Percentiles rank a stretch among this genome's conserved stretches.
These are phyloP conservation scores for Dipodomys merriami DNA, from an alignment of 2,113 vertebrate genomes.

Conservation along the genomic window DNA sequence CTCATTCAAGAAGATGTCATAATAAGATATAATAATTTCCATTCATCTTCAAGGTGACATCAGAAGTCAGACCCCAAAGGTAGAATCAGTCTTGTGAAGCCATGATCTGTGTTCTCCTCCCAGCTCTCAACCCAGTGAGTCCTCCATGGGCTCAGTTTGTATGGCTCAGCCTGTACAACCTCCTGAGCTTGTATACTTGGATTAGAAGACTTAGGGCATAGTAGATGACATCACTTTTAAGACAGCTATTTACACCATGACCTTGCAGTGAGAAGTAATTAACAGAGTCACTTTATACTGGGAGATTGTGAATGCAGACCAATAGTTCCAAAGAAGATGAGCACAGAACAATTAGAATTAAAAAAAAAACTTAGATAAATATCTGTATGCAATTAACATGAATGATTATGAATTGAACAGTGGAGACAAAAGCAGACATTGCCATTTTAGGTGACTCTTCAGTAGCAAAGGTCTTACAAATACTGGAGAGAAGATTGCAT, in stretches of 20 bases:
- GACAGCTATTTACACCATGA: neutral
- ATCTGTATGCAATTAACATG: neutral
- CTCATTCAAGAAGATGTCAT: no score
- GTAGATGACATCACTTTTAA: fast-evolving
- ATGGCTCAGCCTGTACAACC: fast-evolving
- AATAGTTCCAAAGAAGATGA: neutral
- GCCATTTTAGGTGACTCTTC: fast-evolving
- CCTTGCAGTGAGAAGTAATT: no score
- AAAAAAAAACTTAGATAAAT: neutral
- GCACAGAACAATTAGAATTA: neutral
- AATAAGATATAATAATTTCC: no score
- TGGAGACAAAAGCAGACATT: fast-evolving
- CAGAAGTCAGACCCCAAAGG: neutral
- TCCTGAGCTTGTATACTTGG: neutral
- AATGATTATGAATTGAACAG: neutral
- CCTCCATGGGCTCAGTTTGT: no score
- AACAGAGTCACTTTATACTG: neutral
- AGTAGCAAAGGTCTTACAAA: neutral
- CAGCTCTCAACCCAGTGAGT: fast-evolving
- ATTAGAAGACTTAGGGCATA: neutral
- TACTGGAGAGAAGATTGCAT: neutral
- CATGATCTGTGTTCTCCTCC: neutral
- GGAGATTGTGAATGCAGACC: neutral
- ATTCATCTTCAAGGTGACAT: neutral
- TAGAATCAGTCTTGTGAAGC: no score